Evolutionary conservation across 2,113 vertebrate species (phyloP).

Genomic region (Echinops telfairi): DNA sequence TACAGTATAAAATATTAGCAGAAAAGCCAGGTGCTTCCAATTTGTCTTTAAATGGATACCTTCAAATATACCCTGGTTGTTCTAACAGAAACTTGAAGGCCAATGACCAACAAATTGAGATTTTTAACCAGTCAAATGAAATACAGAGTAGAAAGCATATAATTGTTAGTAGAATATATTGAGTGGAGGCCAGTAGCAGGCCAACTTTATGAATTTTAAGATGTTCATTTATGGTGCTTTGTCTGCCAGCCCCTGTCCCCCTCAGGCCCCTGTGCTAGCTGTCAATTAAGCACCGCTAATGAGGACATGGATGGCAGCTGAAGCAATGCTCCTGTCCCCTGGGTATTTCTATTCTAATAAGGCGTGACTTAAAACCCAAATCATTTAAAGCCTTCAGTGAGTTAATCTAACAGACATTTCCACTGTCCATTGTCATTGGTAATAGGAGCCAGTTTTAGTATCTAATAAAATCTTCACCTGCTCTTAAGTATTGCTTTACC

Average conservation of each 20-base stretch:
- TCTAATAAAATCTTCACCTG: neutral
- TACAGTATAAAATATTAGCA: neutral
- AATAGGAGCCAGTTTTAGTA: neutral
- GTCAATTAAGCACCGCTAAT: slow-evolving; percentile 60
- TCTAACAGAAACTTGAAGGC: neutral
- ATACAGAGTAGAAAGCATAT: neutral
- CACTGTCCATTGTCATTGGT: slow-evolving; percentile 7
- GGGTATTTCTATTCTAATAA: slow-evolving; percentile 52
- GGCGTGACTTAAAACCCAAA: neutral
- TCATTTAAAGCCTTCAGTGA: neutral
- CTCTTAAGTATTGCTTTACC: neutral
- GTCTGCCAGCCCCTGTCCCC: neutral
- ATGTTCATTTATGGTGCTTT: neutral
- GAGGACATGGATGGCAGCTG: slow-evolving; percentile 6
- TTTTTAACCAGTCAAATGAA: neutral
- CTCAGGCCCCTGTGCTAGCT: slow-evolving; percentile 11
- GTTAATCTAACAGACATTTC: neutral
- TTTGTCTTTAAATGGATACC: neutral
- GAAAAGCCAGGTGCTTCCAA: neutral
- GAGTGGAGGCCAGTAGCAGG: no score
- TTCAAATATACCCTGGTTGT: neutral
- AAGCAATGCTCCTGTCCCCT: neutral
- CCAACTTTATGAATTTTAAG: neutral
- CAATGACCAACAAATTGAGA: neutral
- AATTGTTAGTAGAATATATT: neutral